Percentiles rank a stretch among this genome's conserved stretches.
phyloP scores from a whole-genome alignment of 2,113 vertebrate species.

The Halcyon senegalensis region DNA sequence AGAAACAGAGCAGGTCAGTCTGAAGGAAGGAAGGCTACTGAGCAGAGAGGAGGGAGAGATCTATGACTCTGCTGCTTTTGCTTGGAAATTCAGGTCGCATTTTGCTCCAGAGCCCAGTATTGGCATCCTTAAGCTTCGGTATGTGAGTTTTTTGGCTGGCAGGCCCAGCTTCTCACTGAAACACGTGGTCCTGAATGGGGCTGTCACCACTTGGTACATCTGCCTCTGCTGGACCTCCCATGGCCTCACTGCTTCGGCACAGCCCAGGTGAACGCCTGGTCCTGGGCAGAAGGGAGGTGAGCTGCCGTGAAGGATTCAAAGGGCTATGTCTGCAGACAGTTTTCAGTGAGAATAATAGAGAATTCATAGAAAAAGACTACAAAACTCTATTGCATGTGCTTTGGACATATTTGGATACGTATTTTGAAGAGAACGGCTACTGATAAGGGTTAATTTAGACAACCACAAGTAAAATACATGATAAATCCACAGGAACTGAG shows the following conservation, averaged over 20 bases:
- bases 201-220: rapidly evolving
- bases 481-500: slow-evolving; percentile 23
- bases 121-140: not conserved
- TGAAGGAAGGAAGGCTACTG: not conserved
- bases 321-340: not conserved
- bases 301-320: not conserved
- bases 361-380: not conserved
- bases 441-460: slow-evolving; percentile 1
- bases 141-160: not conserved
- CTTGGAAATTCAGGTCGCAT: not conserved
- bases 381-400: not conserved
- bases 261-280: not conserved
- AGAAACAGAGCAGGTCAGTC: not conserved
- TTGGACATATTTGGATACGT: not conserved
- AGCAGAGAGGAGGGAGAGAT: not conserved
- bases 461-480: not conserved
- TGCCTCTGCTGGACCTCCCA: rapidly evolving
- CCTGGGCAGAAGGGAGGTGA: not conserved
- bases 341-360: not conserved
- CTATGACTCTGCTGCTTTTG: not conserved
- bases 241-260: rapidly evolving
- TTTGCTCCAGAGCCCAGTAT: not conserved
- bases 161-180: not conserved
- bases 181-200: not conserved
- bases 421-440: not conserved